A percentile compares a stretch with the other conserved stretches of the same genome.
Conservation (phyloP, 2,113 vertebrate genomes). For the Percina caprodes region DNA sequence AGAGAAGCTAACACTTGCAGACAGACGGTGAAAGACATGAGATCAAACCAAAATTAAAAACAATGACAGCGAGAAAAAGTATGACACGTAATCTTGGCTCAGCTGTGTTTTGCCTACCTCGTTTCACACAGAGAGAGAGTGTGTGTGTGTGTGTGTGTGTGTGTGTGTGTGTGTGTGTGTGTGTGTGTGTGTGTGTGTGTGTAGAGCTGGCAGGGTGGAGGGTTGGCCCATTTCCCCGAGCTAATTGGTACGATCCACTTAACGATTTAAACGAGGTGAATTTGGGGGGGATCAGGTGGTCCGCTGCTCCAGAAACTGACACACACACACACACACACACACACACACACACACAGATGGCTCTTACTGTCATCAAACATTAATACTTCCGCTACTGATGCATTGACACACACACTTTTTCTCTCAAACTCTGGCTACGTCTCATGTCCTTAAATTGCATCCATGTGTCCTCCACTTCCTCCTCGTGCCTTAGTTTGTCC, state of each 20-base stretch:
- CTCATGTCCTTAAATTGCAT: no score
- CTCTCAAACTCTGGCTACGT: neutral
- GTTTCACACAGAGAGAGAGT: conserved; percentile 7
- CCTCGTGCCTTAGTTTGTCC: no score
- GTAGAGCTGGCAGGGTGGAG: neutral
- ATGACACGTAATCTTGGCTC: conserved; percentile 6
- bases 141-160: conserved; percentile 19
- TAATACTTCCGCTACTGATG: neutral
- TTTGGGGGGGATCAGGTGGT: conserved; percentile 67
- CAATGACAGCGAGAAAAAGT: no score
- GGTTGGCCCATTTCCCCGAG: conserved; percentile 27
- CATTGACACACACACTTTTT: neutral
- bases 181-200: conserved; percentile 17
- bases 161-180: conserved; percentile 25
- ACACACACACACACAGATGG: neutral
- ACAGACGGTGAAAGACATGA: no score
- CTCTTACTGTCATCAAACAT: conserved; percentile 5
- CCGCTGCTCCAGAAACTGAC: conserved; percentile 7
- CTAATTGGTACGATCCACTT: conserved; percentile 53
- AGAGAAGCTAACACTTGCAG: no score
- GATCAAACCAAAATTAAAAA: no score
- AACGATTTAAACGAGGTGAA: conserved; percentile 64
- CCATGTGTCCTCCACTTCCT: neutral
- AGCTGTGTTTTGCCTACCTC: conserved; percentile 33
- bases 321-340: neutral